Percentiles rank a stretch among this genome's conserved stretches.
phyloP scores from a whole-genome alignment of 2,113 vertebrate genomes.

The Neoarius graeffei region DNA sequence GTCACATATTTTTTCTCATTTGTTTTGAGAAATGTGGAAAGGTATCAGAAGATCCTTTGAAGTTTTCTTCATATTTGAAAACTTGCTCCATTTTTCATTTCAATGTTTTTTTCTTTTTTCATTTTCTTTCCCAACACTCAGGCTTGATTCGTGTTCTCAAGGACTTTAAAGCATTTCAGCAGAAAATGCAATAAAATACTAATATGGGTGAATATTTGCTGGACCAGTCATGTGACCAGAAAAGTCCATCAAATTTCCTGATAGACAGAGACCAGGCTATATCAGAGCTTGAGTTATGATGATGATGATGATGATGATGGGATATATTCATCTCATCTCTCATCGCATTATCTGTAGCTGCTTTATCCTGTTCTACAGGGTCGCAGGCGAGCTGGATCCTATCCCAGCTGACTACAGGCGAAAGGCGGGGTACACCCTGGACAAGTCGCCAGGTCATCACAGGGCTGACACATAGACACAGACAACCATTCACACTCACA shows the following conservation, averaged over 20 bases:
- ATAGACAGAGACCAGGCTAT: not conserved
- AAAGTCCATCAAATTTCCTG: not conserved
- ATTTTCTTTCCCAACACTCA: no score
- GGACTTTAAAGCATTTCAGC: not conserved
- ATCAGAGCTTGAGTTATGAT: not conserved
- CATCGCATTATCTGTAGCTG: no score
- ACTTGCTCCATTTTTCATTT: not conserved
- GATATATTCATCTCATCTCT: no score
- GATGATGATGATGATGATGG: not conserved
- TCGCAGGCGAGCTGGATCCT: no score
- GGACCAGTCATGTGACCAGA: not conserved
- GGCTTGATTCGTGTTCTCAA: not conserved
- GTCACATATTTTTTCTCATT: not conserved
- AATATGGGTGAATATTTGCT: not conserved
- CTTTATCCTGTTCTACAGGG: no score
- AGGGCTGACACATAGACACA: no score
- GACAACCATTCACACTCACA: no score
- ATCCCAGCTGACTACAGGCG: no score
- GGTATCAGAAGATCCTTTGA: slow-evolving; percentile 3
- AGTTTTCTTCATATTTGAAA: not conserved
- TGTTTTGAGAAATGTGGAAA: not conserved
- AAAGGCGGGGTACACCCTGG: no score
- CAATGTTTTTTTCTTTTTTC: not conserved
- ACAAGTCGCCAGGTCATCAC: no score
- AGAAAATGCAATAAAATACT: not conserved